Evolutionary conservation across 2,888 invertebrate species (phyloP).

Genomic region (Argyra leucocephala): DNA sequence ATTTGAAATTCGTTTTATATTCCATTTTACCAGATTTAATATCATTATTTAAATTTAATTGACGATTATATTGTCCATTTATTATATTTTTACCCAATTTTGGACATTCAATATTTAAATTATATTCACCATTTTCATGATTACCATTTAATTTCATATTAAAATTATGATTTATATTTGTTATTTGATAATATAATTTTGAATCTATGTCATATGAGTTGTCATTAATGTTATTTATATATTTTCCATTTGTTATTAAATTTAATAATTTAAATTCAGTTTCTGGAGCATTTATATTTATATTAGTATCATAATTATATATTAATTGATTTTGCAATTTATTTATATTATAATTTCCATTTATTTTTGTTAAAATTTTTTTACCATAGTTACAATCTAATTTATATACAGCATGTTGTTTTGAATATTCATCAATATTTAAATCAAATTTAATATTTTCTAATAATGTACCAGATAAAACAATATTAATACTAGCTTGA

Average conservation of each 20-base stretch:
- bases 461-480: constrained; percentile 23
- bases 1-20: constrained; percentile 30
- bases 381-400: constrained; percentile 46
- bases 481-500: neutral
- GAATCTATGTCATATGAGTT: constrained; percentile 25
- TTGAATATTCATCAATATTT: constrained; percentile 32
- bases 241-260: constrained; percentile 36
- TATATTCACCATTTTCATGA: constrained; percentile 26
- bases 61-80: constrained; percentile 32
- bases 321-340: constrained; percentile 41
- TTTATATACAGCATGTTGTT: constrained; percentile 37
- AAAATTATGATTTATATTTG: constrained; percentile 20
- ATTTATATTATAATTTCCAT: constrained; percentile 41
- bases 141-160: constrained; percentile 28
- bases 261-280: constrained; percentile 46
- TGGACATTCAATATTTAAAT: neutral
- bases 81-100: constrained; percentile 20
- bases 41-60: constrained; percentile 27
- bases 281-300: constrained; percentile 49
- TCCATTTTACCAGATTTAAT: constrained; percentile 28
- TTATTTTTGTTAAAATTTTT: constrained; percentile 39
- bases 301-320: constrained; percentile 43
- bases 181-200: constrained; percentile 14
- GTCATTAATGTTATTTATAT: constrained; percentile 26
- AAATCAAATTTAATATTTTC: constrained; percentile 35